Evolutionary conservation across 2,888 invertebrate species (phyloP), one percentile per base, ranked within the genome.

Genomic region (Rhorus exstirpatorius): DNA sequence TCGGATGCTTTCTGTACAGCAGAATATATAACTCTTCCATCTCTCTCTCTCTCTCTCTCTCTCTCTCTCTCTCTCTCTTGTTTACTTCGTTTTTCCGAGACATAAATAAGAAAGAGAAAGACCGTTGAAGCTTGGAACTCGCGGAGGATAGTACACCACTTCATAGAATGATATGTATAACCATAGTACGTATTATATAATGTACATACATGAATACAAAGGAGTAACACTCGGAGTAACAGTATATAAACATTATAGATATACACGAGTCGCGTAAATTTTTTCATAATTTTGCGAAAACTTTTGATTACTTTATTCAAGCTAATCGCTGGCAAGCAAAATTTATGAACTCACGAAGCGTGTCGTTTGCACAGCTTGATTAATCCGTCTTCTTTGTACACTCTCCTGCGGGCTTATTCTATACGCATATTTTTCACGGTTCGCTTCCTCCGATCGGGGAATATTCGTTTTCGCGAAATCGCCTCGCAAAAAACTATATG

Each of bases 21-120:
- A 44, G 60, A 72, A 61, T 60, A 21, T 46, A 71, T 19, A n/a
- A 68, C 53, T 74, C 58, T 17, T 53, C 35, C 14, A 14, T 68
- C 53, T 49, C 35, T 31, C 31, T 38, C 12, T 68, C 14, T 10
- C 24, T 70, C 60, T 70, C 38, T 35, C 74, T 65, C 49, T 31
- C 58, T 35, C 35, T 44, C 26, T 31, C 3, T 67, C 24, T 8
- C 21, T 70, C 60, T 60, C 38, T 35, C 74, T 65, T 35, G 10
- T 31, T 63, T 24, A 21, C 31, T 49, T 72, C 61, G 63, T 17
- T 60, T 60, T 79, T 26, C 44, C 7, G 60, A 17, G 60, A 67
- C 46, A 79, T 60, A 67, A 79, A 79, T 79, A 67, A 74, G 60
- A 67, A n/a, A 60, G 60, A 49, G 72, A 78, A 41, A 41, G 53